Base-by-base conservation (phyloP, 2,888 invertebrate genomes). In the Mylabris sibirica region DNA sequence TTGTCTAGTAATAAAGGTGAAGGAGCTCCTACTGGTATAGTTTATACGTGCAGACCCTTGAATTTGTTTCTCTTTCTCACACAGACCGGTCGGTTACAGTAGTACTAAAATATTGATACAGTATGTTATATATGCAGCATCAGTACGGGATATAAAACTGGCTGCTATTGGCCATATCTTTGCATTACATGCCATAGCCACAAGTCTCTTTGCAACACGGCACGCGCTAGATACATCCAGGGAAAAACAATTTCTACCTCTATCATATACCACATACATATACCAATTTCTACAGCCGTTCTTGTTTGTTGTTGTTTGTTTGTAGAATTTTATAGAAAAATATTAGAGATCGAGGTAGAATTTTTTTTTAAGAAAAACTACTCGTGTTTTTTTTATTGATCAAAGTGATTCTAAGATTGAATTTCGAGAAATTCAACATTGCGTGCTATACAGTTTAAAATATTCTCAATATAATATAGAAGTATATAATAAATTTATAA, bases 131-230 rank as follows among this genome's bases (percentile, higher is more conserved):
- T 84, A 85, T 85, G 84, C 85, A 84, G 83, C 84, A 84, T 83
- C 84, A 84, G 85, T 85, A 84, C 81, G 79, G 83, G 84, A 82
- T 84, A 85, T 85, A 85, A 85, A 85, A 85, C 84, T 83, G 81
- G 82, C 82, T 81, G 82, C 83, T 84, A 85, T 85, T 84, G 84
- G 85, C 85, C 85, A 85, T 85, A 85, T 85, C 84, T 84, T 84
- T 84, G 83, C 83, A 84, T 85, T 85, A 85, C 84, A 78, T 75
- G 73, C 74, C 75, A n/a, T n/a, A 72, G 57, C 68, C 68, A 64
- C 67, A 70, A 67, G 70, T 70, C 70, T 70, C 70, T 65, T 67
- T 60, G 66, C 78, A 79, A 75, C 77, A 77, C 77, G 81, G 81
- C 80, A 79, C 78, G 79, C 82, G 79, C 80, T 76, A 74, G 78